These are phyloP conservation scores for Zeuzera pyrina DNA, from an alignment of 2,888 invertebrate genomes.

Conservation along the genomic window DNA sequence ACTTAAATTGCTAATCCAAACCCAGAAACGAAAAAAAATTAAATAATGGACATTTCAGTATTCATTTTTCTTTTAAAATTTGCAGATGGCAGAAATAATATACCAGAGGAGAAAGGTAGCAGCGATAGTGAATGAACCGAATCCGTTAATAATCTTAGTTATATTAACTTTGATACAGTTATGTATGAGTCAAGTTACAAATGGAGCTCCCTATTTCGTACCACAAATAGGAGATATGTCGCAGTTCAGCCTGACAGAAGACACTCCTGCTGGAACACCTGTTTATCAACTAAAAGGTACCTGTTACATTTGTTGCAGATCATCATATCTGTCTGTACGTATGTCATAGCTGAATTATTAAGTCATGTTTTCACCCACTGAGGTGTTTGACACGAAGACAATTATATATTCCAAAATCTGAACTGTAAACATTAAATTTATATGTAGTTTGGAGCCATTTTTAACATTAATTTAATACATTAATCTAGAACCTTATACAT, in stretches of 20 bases:
- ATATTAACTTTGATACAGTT: slow-evolving; percentile 33
- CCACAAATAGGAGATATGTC: slow-evolving; percentile 84
- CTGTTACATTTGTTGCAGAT: no score
- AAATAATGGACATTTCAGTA: neutral
- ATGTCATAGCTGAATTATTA: no score
- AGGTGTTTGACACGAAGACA: no score
- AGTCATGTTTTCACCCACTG: no score
- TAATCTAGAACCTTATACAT: no score
- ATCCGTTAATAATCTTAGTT: slow-evolving; percentile 42
- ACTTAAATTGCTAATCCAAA: no score
- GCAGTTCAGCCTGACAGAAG: slow-evolving; percentile 80
- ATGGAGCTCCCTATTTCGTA: slow-evolving; percentile 82
- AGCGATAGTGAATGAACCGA: slow-evolving; percentile 40
- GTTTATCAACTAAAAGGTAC: slow-evolving; percentile 83
- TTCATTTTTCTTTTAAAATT: neutral
- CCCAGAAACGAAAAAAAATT: neutral
- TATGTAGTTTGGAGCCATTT: no score
- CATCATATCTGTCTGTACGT: no score
- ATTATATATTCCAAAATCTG: no score
- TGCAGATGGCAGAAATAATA: slow-evolving; percentile 62
- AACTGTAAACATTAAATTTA: no score
- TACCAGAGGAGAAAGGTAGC: slow-evolving; percentile 49
- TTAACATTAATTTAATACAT: no score
- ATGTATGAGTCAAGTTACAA: slow-evolving; percentile 70
- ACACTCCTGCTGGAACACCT: slow-evolving; percentile 81